Evolutionary conservation across 2,888 invertebrate genomes (phyloP), one percentile per base, ranked within the genome.

Genomic region (Dastarcus helophoroides): DNA sequence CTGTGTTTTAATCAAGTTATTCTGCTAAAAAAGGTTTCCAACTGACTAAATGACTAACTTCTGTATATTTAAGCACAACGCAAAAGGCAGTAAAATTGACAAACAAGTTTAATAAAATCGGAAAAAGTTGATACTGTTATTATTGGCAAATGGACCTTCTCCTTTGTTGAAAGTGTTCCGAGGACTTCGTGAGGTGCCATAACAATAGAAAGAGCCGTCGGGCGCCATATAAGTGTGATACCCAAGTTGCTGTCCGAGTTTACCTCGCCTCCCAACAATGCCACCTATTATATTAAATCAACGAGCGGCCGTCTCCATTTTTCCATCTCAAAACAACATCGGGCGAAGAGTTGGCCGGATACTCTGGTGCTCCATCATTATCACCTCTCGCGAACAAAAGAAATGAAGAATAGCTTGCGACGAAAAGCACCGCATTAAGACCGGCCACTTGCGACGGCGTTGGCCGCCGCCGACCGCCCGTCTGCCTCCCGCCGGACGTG

Each of bases 371-470:
- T 53, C 48, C 52, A 50, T 58, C 59, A 59, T 59, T 59, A 59
- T 58, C 59, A 59, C 59, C 59, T 58, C 56, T 47, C 44, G 41
- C 50, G 56, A 55, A 58, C 57, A 58, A 56, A 57, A 50, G 56
- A 51, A 50, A 54, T 56, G 55, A 55, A 53, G 49, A 47, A 52
- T 52, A 49, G 48, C 53, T 45, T 53, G 53, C 50, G 49, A 54
- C 52, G 50, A 54, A 50, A 58, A 55, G 56, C 54, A 57, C 57
- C 56, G 57, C 58, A 58, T 58, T 58, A 57, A 51, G 43, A 33
- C 29, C n/a, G 29, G 46, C 44, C 45, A 46, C 46, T 46, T 47
- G 48, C 47, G 51, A 43, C 40, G 43, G 44, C 39, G 38, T 44
- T 42, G 38, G 35, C 36, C 40, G 37, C 28, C 37, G 29, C 11